Evolutionary conservation across 35 echinoderm and acorn worm species (phyloP).

Genomic region (Chiridota heheva): DNA sequence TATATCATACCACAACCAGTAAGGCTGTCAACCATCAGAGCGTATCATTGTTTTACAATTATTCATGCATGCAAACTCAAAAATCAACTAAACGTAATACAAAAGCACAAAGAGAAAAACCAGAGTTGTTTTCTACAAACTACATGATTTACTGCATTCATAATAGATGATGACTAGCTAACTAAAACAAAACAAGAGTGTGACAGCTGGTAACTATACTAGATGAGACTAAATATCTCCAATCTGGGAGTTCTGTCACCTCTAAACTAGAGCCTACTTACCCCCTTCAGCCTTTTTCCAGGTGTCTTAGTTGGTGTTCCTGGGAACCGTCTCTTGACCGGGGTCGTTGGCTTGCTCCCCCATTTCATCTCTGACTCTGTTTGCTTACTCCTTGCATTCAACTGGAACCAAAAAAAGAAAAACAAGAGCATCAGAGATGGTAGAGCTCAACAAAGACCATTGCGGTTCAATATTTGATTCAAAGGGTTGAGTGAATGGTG

Average conservation of each 20-base stretch:
- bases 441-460: too few relatives aligned
- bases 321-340: constrained; percentile 61
- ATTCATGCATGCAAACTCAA: too few relatives aligned
- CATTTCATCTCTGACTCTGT: constrained; percentile 89
- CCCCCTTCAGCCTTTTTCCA: constrained; percentile 56
- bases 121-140: not conserved
- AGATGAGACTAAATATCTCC: not conserved
- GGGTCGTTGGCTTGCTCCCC: constrained; percentile 90
- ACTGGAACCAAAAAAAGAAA: constrained; percentile 22
- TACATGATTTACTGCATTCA: not conserved
- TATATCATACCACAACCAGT: too few relatives aligned
- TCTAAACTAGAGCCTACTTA: constrained; percentile 22
- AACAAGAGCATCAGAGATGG: not conserved
- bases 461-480: not conserved
- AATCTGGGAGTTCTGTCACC: not conserved
- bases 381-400: constrained; percentile 62
- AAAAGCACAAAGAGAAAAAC: not conserved
- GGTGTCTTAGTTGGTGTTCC: constrained; percentile 45
- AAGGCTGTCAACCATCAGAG: too few relatives aligned
- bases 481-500: not conserved
- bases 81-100: not conserved
- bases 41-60: too few relatives aligned
- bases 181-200: constrained; percentile 3
- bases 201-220: not conserved
- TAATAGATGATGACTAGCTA: not conserved